Evolutionary conservation across 2,888 invertebrate species (phyloP), one percentile per base, ranked within the genome.

Genomic region (Conops quadrifasciatus): DNA sequence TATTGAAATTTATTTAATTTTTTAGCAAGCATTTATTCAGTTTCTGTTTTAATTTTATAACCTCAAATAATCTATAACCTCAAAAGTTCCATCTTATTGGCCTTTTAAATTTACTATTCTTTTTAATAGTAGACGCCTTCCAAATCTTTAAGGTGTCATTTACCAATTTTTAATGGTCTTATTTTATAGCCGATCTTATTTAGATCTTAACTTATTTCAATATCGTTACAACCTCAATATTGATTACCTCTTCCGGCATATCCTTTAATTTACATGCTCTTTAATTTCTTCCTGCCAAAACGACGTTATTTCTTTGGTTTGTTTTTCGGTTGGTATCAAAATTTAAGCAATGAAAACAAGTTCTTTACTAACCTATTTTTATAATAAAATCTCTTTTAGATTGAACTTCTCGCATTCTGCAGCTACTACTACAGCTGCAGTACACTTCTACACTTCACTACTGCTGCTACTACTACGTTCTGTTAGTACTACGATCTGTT

Each of bases 341-440:
- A 59, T 24, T 16, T 9, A 21, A 28, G 9, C 21, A 53, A 5
- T 58, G 36, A 62, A 62, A 28, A 70, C 69, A 76, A 76, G 75
- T 78, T 79, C 80, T 80, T 81, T 75, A 83, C 83, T 83, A 83
- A 83, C 83, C 83, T 81, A 84, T 84, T 83, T 80, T 82, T 82
- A 81, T 81, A 80, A 84, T 81, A 80, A 82, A 83, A 82, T 83
- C 82, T 84, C 82, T 83, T 83, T 82, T 83, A 83, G 83, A 84
- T 82, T 71, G 62, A 62, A 47, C 63, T 63, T 75, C 73, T 75
- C 71, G 73, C 70, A 63, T 74, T 78, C 78, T 78, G 75, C 76
- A 66, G 71, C 75, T 72, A 68, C 72, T 70, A 68, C 74, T 69
- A 70, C 74, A 68, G 59, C 74, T 45, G 13, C 49, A 70, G 43